Evolutionary conservation across 2,113 vertebrate genomes (phyloP).

Genomic region (Ciconia boyciana): DNA sequence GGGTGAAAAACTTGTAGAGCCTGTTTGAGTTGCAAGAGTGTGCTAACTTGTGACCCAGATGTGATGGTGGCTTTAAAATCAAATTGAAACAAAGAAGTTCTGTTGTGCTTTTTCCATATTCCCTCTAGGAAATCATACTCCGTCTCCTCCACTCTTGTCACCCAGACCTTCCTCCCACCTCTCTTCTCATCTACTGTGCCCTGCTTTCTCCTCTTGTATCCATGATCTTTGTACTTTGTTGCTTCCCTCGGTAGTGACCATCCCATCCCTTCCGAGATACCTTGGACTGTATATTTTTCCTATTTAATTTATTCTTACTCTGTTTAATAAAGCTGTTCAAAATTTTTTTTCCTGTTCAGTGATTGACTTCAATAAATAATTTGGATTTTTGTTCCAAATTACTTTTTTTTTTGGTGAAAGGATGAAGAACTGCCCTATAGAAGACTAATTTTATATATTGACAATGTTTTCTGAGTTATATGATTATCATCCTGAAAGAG

Average conservation of each 20-base stretch:
- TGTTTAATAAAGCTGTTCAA: background rate
- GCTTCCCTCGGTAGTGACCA: background rate
- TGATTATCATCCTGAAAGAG: background rate
- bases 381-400: background rate
- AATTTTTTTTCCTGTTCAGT: background rate
- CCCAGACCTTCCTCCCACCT: background rate
- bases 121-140: background rate
- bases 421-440: background rate
- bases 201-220: background rate
- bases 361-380: background rate
- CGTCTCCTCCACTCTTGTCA: background rate
- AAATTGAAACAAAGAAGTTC: conserved; percentile 24
- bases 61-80: conserved; percentile 1
- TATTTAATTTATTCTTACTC: background rate
- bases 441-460: background rate
- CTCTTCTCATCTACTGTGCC: background rate
- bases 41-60: conserved; percentile 43
- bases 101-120: background rate
- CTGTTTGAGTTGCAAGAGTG: conserved; percentile 37
- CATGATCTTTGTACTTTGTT: background rate
- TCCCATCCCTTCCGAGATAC: background rate
- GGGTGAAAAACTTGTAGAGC: conserved; percentile 47
- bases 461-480: background rate
- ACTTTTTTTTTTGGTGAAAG: background rate
- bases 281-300: background rate